phyloP scores from a whole-genome alignment of 92 coral and sea anemone species.

The Phenganax subtilis region DNA sequence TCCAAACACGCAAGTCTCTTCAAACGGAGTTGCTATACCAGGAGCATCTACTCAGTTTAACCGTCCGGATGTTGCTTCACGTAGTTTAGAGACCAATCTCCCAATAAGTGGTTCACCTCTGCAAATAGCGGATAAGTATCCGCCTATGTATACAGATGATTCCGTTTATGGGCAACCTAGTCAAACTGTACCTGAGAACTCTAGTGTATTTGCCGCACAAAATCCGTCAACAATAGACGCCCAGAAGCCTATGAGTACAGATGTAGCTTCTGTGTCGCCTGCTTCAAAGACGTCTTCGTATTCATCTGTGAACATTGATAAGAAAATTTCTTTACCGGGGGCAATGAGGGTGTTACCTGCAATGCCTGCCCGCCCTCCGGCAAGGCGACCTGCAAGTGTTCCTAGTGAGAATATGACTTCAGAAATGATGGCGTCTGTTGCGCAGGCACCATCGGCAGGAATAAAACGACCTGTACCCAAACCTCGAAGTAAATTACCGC shows the following conservation, averaged over 20 bases:
- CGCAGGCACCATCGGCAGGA: not conserved
- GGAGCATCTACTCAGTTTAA: conserved; percentile 14
- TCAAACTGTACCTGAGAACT: not conserved
- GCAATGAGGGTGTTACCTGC: conserved; percentile 30
- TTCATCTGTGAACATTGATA: not conserved
- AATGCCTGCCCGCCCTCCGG: conserved; percentile 6
- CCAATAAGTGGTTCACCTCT: conserved; percentile 16
- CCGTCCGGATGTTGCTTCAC: not conserved
- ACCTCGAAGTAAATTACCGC: conserved; percentile 32
- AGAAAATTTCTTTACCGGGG: conserved; percentile 11
- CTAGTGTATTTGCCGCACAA: not conserved
- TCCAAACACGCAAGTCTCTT: not conserved
- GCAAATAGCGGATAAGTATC: not conserved
- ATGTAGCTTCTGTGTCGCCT: not conserved
- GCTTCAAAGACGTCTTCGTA: not conserved
- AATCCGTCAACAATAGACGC: not conserved
- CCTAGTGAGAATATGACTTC: not conserved
- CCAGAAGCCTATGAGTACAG: not conserved
- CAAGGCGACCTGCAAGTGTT: conserved; percentile 19
- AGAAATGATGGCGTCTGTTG: not conserved
- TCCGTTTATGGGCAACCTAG: not conserved
- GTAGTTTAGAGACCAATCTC: conserved; percentile 7
- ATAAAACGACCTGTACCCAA: conserved; percentile 20
- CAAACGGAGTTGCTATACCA: conserved; percentile 25
- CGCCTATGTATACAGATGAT: not conserved